Conservation (phyloP, 1,140 invertebrate species). For the Diuraphis noxia region DNA sequence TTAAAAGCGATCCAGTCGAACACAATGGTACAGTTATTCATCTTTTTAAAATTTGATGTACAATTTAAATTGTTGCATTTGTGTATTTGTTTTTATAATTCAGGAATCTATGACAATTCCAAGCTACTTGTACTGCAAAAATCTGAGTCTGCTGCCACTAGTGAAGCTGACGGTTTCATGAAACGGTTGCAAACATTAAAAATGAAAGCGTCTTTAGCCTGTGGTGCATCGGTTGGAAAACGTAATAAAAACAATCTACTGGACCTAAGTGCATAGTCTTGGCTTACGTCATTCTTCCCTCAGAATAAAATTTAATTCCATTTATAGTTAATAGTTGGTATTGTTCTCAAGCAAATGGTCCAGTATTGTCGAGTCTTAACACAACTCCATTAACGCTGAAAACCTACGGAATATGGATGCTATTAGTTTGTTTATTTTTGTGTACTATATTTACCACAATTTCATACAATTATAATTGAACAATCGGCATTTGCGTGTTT, state of each 20-base stretch:
- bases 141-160: background rate
- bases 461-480: background rate
- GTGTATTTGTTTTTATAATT: background rate
- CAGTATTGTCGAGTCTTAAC: background rate
- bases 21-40: conserved; percentile 3
- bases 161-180: conserved; percentile 41
- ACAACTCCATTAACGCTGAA: conserved; percentile 21
- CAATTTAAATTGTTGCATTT: background rate
- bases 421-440: conserved; percentile 5
- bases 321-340: conserved; percentile 19
- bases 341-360: background rate
- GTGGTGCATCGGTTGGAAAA: background rate
- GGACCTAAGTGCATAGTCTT: background rate
- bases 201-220: conserved; percentile 27
- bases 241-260: conserved; percentile 30
- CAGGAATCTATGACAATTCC: background rate
- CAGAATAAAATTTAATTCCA: conserved; percentile 35
- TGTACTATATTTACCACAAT: background rate
- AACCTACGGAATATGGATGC: background rate
- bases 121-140: background rate
- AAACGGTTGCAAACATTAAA: conserved; percentile 42
- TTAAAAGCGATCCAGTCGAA: conserved; percentile 27
- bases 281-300: background rate
- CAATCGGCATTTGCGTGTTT: background rate
- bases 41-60: background rate